These are phyloP conservation scores for Psephotus haematonotus DNA, from an alignment of 2,113 vertebrate species.

Conservation along the genomic window DNA sequence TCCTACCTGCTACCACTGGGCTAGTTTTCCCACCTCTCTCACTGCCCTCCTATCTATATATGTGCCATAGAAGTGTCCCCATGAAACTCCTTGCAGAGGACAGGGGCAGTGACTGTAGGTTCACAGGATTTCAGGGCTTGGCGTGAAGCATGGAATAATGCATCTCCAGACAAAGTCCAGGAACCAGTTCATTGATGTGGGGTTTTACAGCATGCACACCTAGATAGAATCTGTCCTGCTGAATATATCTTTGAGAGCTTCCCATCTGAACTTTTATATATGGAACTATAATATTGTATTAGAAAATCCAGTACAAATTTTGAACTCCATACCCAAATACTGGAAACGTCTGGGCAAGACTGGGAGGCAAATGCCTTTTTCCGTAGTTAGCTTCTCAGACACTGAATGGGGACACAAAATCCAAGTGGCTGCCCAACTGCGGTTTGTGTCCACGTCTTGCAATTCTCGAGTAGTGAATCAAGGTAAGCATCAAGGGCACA, in stretches of 20 bases:
- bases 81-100: neutral
- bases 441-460: neutral
- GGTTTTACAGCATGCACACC: neutral
- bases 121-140: accelerated
- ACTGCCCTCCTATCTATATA: neutral
- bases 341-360: neutral
- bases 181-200: neutral
- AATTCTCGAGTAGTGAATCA: neutral
- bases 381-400: neutral
- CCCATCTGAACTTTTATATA: neutral
- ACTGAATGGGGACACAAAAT: neutral
- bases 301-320: neutral
- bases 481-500: neutral
- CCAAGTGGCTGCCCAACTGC: neutral
- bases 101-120: neutral
- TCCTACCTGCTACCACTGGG: neutral
- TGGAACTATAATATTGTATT: neutral
- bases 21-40: neutral
- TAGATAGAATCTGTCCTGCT: neutral
- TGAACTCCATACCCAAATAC: neutral
- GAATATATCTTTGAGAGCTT: neutral
- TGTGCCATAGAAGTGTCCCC: too few species aligned
- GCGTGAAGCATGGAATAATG: neutral
- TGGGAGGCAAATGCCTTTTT: neutral
- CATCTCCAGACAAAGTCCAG: neutral